Percentiles rank a stretch among this genome's conserved stretches.
Conservation (phyloP, 2,797 vertebrate genomes). For the Morelia viridis region DNA sequence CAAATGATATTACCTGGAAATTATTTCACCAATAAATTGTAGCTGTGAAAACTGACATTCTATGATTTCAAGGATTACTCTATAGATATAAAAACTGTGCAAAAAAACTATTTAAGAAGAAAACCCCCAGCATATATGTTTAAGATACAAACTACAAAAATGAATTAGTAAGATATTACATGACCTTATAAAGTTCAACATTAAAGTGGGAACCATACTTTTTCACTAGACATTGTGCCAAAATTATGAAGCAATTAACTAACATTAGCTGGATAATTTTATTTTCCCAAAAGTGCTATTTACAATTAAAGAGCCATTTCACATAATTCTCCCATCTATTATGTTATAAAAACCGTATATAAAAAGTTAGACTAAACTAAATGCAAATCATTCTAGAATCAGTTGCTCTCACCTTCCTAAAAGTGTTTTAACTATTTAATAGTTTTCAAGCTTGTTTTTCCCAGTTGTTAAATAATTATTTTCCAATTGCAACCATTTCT, state of each 20-base stretch:
- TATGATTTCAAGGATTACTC: neutral
- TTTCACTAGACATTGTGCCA: conserved; percentile 38
- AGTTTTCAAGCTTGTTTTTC: neutral
- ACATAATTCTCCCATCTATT: conserved; percentile 35
- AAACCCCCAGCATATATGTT: neutral
- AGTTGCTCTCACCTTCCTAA: neutral
- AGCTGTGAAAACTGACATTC: too few species aligned
- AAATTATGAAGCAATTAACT: conserved; percentile 43
- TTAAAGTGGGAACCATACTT: conserved; percentile 5
- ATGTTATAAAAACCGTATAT: neutral
- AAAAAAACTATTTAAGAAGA: conserved; percentile 35
- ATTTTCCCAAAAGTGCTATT: conserved; percentile 25
- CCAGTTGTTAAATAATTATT: neutral
- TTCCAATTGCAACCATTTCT: neutral
- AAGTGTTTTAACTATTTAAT: neutral
- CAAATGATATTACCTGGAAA: too few species aligned
- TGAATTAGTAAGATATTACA: conserved; percentile 8
- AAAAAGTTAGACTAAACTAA: neutral
- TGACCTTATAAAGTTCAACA: conserved; percentile 43
- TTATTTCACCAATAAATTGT: too few species aligned
- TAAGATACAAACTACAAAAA: conserved; percentile 18
- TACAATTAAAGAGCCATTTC: conserved; percentile 26
- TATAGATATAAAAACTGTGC: conserved; percentile 42
- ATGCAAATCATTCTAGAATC: neutral
- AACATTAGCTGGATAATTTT: conserved; percentile 33